These are phyloP conservation scores for Nipponacmea schrenckii DNA, from an alignment of 2,888 invertebrate genomes.

Conservation along the genomic window DNA sequence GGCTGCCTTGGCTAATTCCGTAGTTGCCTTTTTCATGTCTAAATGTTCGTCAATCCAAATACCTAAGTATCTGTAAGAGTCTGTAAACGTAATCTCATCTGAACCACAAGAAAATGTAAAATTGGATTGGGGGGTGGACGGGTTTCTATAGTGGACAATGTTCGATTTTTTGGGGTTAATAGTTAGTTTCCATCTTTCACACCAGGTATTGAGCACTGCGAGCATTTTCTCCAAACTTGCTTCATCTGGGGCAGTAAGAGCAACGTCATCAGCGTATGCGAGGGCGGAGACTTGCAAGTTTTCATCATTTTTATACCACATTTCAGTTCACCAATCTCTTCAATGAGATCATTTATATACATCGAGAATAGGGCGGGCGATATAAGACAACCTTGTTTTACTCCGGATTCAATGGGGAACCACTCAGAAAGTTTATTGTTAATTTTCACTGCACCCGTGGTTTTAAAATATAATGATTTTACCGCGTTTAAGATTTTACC, in stretches of 20 bases:
- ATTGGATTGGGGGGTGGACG: background rate
- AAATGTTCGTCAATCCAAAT: background rate
- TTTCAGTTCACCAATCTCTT: background rate
- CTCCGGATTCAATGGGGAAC: background rate
- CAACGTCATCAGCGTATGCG: background rate
- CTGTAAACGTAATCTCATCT: background rate
- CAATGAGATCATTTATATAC: background rate
- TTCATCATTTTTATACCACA: slow-evolving; percentile 1
- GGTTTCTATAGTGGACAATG: background rate
- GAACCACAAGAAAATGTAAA: background rate
- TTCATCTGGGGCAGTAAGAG: background rate
- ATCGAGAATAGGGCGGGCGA: background rate
- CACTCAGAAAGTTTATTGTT: background rate
- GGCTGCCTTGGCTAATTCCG: background rate
- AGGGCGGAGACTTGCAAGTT: no score
- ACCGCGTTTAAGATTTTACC: background rate
- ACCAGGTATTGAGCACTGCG: background rate
- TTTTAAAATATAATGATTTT: background rate
- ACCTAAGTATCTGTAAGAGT: background rate
- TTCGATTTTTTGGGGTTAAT: background rate
- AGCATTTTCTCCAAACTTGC: background rate
- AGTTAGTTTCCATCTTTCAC: slow-evolving; percentile 3
- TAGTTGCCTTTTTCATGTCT: background rate
- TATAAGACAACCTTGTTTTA: slow-evolving; percentile 6
- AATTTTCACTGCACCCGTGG: background rate